Percentiles rank a stretch among this genome's conserved stretches.
phyloP scores from a whole-genome alignment of 2,113 vertebrate species.

The Passerina amoena region DNA sequence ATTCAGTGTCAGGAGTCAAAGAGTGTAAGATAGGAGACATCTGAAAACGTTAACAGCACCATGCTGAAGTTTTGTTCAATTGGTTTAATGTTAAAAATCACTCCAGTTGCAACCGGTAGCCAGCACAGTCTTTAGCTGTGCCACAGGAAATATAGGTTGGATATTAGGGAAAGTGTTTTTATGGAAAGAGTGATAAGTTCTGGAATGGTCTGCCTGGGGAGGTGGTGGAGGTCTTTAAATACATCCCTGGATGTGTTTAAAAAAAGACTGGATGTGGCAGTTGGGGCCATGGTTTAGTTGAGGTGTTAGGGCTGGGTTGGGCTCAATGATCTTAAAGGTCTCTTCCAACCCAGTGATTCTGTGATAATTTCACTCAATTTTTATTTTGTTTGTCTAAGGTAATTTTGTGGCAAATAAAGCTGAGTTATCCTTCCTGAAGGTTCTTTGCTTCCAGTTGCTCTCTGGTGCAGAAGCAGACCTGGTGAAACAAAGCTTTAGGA shows the following conservation, averaged over 20 bases:
- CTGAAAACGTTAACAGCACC: not conserved
- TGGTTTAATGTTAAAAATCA: not conserved
- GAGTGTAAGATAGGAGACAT: not conserved
- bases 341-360: not conserved
- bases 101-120: not conserved
- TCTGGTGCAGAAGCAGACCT: not conserved
- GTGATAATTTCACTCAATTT: not conserved
- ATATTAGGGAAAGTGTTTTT: not conserved
- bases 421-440: not conserved
- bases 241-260: not conserved
- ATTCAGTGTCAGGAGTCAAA: not conserved
- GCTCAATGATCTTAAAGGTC: not conserved
- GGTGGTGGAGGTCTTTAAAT: not conserved
- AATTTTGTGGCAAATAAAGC: not conserved
- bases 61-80: not conserved
- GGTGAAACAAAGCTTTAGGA: constrained; percentile 22
- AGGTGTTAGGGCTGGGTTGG: not conserved
- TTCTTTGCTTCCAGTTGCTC: not conserved
- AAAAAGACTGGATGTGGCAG: not conserved
- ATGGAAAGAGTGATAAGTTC: not conserved
- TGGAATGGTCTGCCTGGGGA: not conserved
- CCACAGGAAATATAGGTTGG: not conserved
- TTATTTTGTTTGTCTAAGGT: not conserved
- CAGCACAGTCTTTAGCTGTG: not conserved
- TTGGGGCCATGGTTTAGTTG: not conserved